Evolutionary conservation across 2,888 invertebrate genomes (phyloP).

Genomic region (Apantesis nais): DNA sequence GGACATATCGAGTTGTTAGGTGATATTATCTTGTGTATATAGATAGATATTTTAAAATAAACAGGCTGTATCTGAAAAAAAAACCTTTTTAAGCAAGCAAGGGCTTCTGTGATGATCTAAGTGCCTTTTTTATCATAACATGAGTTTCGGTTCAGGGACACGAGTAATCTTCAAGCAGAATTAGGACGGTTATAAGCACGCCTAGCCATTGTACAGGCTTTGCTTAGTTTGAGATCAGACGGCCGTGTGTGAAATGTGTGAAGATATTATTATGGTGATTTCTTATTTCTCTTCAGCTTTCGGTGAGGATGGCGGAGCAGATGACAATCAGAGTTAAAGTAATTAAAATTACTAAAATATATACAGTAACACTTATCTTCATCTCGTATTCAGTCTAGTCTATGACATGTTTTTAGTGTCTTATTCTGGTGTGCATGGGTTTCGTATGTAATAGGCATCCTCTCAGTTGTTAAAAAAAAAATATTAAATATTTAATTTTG

Average conservation of each 20-base stretch:
- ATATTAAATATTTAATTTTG: background rate
- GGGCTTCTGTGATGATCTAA: background rate
- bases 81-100: background rate
- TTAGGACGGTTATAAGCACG: no score
- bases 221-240: no score
- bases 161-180: background rate
- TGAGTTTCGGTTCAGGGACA: background rate
- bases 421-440: background rate
- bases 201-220: no score
- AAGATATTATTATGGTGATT: no score
- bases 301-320: no score
- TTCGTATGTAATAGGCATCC: background rate
- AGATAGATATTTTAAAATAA: conserved; percentile 14
- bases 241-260: no score
- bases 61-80: conserved; percentile 5
- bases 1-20: conserved; percentile 48
- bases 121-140: background rate
- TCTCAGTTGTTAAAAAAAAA: background rate
- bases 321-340: background rate
- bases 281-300: no score
- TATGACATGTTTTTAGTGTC: no score
- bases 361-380: no score
- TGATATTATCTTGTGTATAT: conserved; percentile 33
- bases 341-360: background rate
- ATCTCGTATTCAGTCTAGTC: no score